Conservation (phyloP, 2,113 vertebrate genomes). For the Pontoporia blainvillei region DNA sequence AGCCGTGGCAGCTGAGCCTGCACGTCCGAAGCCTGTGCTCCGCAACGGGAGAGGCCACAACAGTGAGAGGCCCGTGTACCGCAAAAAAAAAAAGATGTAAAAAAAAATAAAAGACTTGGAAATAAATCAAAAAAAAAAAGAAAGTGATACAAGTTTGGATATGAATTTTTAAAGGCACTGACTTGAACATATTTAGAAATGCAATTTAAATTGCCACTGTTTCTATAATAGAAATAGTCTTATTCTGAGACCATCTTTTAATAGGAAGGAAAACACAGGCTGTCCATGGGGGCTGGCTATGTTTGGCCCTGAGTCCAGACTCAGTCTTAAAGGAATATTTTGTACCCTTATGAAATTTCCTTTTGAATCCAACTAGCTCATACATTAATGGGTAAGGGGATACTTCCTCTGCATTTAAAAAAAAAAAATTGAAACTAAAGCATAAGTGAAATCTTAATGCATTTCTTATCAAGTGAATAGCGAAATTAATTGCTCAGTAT, state of each 20-base stretch:
- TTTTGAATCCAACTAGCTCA: slow-evolving; percentile 63
- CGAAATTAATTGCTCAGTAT: background rate
- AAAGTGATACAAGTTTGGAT: background rate
- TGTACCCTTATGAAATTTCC: slow-evolving; percentile 35
- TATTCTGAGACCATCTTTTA: slow-evolving; percentile 37
- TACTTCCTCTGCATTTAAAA: background rate
- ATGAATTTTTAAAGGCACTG: slow-evolving; percentile 36
- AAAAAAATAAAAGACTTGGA: too few relatives aligned
- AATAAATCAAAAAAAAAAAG: too few relatives aligned
- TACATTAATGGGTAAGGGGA: slow-evolving; percentile 39
- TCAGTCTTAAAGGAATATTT: background rate
- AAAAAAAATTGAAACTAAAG: background rate
- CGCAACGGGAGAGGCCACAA: too few relatives aligned
- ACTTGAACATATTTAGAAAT: slow-evolving; percentile 39
- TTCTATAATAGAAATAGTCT: slow-evolving; percentile 30
- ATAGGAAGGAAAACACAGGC: slow-evolving; percentile 31
- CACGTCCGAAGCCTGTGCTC: too few relatives aligned
- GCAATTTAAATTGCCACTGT: slow-evolving; percentile 39
- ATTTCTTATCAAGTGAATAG: background rate
- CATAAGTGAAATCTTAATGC: background rate
- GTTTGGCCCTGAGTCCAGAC: slow-evolving; percentile 46
- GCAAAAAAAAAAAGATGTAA: too few relatives aligned
- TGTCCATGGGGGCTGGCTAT: background rate
- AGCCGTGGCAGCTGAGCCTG: too few relatives aligned
- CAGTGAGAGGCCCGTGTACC: too few relatives aligned